Evolutionary conservation across 2,797 vertebrate species (phyloP), one percentile per base, ranked within the genome.

Genomic region (Oophaga sylvatica): DNA sequence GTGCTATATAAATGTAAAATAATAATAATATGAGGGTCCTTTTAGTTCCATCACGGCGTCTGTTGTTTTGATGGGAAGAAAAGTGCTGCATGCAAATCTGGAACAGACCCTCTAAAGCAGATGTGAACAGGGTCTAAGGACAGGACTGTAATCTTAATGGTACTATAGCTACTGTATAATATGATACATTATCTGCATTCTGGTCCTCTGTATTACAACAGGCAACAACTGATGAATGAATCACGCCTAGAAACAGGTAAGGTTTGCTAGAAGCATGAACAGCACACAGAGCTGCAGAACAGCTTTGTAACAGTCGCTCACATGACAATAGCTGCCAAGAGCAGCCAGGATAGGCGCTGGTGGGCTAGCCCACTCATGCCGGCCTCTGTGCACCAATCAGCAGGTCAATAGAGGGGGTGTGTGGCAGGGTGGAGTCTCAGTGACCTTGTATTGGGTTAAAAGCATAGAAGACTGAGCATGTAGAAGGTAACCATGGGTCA

Each of bases 401-500:
- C 8, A 8, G 12, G 9, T 29, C 35, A 62, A 75, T 56, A 86
- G 86, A 83, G 84, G 88, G 84, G 88, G 88, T 89, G 88, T 85
- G 88, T 63, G 83, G 63, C 35, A 68, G 60, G 88, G 88, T 73
- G 88, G 88, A 80, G 88, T 85, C 75, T 79, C 17, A 86, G 73
- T 83, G 88, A 89, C 88, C 88, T 89, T 89, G 62, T 53, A 45
- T 82, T 59, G 67, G 80, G 80, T 83, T 79, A 73, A 41, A 83
- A 60, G 75, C 53, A 83, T 83, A 60, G 19, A 81, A 82, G n/a
- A 60, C 59, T 85, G 41, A 68, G 83, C 73, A 71, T 19, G 78
- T 41, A 35, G 31, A 59, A 83, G 88, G 88, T 89, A 82, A 89
- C 80, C 17, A 79, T 56, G 73, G 88, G 88, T 83, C 88, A 89